A percentile compares a stretch with the other conserved stretches of the same genome.
phyloP scores from a whole-genome alignment of 2,113 vertebrate species.

The Gambusia holbrooki region DNA sequence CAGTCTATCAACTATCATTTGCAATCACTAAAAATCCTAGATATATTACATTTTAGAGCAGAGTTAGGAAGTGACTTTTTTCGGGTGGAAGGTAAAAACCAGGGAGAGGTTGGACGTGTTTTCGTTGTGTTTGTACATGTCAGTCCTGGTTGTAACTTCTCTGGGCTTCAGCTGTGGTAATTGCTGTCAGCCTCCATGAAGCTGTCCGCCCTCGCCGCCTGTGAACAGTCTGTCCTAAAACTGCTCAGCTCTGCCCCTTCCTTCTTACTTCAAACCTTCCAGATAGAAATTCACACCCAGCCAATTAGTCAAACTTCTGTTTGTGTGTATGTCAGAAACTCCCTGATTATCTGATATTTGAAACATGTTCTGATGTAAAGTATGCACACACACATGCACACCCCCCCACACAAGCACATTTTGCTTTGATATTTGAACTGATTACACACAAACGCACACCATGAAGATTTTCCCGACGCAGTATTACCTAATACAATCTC shows the following conservation, averaged over 20 bases:
- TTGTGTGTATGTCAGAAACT: slow-evolving; percentile 40
- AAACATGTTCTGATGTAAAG: slow-evolving; percentile 14
- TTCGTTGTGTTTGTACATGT: not conserved
- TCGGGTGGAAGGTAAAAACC: not conserved
- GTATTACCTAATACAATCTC: slow-evolving; percentile 36
- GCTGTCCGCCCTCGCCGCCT: slow-evolving; percentile 12
- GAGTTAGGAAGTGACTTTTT: not conserved
- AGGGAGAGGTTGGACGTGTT: not conserved
- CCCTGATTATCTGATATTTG: slow-evolving; percentile 53
- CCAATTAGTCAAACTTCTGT: slow-evolving; percentile 51
- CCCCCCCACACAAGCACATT: not conserved
- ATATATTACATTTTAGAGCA: not conserved
- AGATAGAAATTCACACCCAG: slow-evolving; percentile 37
- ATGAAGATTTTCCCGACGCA: slow-evolving; percentile 12
- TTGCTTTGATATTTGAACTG: slow-evolving; percentile 31
- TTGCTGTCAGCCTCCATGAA: slow-evolving; percentile 42
- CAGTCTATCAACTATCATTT: not conserved
- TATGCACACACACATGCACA: not conserved
- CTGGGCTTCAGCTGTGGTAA: slow-evolving; percentile 20
- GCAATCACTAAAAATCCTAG: not conserved
- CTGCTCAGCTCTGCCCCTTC: slow-evolving; percentile 21
- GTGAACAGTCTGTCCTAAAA: slow-evolving; percentile 11
- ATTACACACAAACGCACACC: slow-evolving; percentile 15
- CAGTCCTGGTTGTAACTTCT: not conserved
- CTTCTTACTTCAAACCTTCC: slow-evolving; percentile 24